Conservation (phyloP, 35 echinoderm and acorn worm species). For the Chiridota heheva region DNA sequence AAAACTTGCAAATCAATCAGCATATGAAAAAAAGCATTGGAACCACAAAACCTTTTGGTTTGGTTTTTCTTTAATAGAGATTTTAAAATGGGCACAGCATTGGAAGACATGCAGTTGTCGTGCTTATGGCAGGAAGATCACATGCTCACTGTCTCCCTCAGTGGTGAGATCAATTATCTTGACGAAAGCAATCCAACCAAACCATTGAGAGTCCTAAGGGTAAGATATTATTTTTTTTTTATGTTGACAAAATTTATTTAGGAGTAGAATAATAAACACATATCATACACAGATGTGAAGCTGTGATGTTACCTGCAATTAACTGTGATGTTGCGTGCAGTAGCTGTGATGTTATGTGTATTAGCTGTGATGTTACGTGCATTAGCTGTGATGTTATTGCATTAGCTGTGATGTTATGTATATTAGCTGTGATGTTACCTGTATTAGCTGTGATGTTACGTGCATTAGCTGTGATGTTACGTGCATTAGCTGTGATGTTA, state of each 20-base stretch:
- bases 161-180: conserved; percentile 77
- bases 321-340: no score
- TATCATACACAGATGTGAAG: no score
- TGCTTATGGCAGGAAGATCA: conserved; percentile 75
- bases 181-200: conserved; percentile 83
- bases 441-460: no score
- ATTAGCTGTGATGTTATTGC: no score
- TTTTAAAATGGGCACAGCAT: conserved; percentile 52
- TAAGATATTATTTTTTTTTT: conserved; percentile 7
- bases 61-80: conserved; percentile 27
- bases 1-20: not conserved
- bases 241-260: not conserved
- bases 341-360: no score
- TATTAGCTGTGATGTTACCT: no score
- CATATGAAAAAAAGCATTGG: not conserved
- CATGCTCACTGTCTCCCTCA: conserved; percentile 64
- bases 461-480: no score
- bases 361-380: no score
- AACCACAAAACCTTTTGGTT: not conserved
- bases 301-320: no score
- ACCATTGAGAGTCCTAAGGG: conserved; percentile 61
- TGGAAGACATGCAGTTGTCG: conserved; percentile 61
- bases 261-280: no score
- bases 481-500: no score
- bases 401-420: no score